phyloP scores from a whole-genome alignment of 1,140 invertebrate species.

The Rhyzopertha dominica region DNA sequence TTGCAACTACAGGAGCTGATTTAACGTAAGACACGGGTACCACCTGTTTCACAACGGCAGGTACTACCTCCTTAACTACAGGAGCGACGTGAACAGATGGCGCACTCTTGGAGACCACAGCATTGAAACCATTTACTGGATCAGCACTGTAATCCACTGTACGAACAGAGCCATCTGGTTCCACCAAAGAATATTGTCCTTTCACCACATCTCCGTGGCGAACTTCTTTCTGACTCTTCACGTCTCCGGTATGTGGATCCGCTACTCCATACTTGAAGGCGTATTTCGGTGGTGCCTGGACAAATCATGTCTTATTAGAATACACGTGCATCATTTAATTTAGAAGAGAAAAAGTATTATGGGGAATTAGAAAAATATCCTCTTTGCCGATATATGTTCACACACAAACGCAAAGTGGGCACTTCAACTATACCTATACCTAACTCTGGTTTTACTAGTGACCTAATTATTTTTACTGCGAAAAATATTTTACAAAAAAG shows the following conservation, averaged over 20 bases:
- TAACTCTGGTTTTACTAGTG: too few relatives aligned
- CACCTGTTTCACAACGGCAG: constrained; percentile 16
- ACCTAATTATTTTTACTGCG: too few relatives aligned
- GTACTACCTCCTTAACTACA: constrained; percentile 14
- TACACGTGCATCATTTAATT: constrained; percentile 14
- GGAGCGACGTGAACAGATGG: constrained; percentile 34
- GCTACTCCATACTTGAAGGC: constrained; percentile 52
- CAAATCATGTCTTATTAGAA: constrained; percentile 37
- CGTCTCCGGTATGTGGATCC: constrained; percentile 51
- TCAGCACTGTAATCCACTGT: constrained; percentile 43
- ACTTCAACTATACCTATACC: neutral
- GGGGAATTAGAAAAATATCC: neutral
- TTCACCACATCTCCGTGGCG: constrained; percentile 51
- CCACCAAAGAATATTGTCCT: constrained; percentile 43
- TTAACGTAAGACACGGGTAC: too few relatives aligned
- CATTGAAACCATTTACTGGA: constrained; percentile 51
- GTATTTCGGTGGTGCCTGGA: constrained; percentile 48
- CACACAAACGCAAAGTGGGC: neutral
- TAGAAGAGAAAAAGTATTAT: neutral
- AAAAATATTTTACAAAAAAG: too few relatives aligned
- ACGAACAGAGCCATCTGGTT: constrained; percentile 44
- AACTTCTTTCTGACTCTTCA: constrained; percentile 51
- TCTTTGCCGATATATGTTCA: neutral
- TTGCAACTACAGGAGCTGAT: too few relatives aligned
- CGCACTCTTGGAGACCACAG: constrained; percentile 58